These are phyloP conservation scores for Mythimna vitellina DNA, from an alignment of 2,888 invertebrate genomes.

Conservation along the genomic window DNA sequence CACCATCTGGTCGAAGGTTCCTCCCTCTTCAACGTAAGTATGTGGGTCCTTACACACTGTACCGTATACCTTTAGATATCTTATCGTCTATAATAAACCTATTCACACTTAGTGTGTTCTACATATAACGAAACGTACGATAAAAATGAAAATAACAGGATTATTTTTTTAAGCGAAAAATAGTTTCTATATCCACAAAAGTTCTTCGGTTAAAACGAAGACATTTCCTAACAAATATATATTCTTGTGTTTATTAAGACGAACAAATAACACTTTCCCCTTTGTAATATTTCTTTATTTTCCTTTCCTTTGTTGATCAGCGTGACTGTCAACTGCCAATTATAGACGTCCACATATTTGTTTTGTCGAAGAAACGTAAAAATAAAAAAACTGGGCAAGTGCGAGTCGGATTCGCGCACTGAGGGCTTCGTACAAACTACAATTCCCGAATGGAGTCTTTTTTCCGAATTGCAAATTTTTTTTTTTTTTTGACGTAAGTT, in stretches of 20 bases:
- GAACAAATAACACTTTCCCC: neutral
- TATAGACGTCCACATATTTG: neutral
- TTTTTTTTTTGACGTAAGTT: no score
- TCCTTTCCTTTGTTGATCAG: slow-evolving; percentile 16
- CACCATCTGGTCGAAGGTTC: neutral
- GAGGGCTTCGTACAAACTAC: no score
- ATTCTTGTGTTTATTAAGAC: neutral
- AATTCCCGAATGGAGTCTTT: no score
- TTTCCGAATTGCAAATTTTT: no score
- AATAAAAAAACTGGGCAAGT: neutral
- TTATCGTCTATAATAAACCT: no score
- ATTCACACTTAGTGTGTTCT: neutral
- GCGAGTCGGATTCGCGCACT: no score
- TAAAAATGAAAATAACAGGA: neutral
- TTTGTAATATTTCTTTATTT: slow-evolving; percentile 20
- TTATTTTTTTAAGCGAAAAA: neutral
- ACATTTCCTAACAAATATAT: neutral
- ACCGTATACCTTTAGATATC: no score
- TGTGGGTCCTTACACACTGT: no score
- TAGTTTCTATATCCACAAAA: neutral
- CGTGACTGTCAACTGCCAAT: neutral
- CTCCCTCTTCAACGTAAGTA: no score
- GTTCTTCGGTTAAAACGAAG: neutral
- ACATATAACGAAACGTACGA: neutral
- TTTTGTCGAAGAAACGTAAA: neutral